Evolutionary conservation across 2,113 vertebrate species (phyloP), one percentile per base, ranked within the genome.

Genomic region (Rissa tridactyla): DNA sequence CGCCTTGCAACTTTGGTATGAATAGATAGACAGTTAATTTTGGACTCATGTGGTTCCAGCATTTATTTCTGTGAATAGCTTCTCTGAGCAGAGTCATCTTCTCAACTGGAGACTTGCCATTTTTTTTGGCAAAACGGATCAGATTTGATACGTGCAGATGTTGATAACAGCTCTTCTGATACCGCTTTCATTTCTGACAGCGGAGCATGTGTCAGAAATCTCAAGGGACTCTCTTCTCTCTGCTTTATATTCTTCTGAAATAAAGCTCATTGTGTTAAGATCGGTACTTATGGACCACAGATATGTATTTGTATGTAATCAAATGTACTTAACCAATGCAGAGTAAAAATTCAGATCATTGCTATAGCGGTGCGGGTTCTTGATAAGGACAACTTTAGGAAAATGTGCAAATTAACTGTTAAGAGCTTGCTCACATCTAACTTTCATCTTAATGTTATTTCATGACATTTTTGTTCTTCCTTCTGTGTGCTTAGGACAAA

Each of bases 401-500:
- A 60, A 65, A 70, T 18, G 54, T 83, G 55, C 6, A 13, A 36
- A 51, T 82, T 65, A 66, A 61, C 32, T n/a, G 6, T 38, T 46
- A 78, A 65, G 77, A 80, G 22, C 49, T 80, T 73, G 30, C 65
- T 96, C 2, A 4, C 82, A 20, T 44, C n/a, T 78, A 32, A 55
- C 52, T 79, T 87, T n/a, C 42, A 38, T 71, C 30, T 36, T 72
- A 46, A 64, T 46, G 11, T 73, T 90, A 19, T 77, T 75, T 96
- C 70, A 44, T n/a, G 19, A 84, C 20, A 6, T 84, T 90, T 78
- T 96, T 98, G 73, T 96, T 98, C 38, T 94, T 95, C 77, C 29
- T 82, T 80, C 73, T 42, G 9, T 54, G 75, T 77, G 95, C 92
- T 98, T 96, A 99, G 98, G 98, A 97, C 98, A 98, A 97, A 98